phyloP scores from a whole-genome alignment of 2,888 invertebrate species.

The Drosophila ustulata region DNA sequence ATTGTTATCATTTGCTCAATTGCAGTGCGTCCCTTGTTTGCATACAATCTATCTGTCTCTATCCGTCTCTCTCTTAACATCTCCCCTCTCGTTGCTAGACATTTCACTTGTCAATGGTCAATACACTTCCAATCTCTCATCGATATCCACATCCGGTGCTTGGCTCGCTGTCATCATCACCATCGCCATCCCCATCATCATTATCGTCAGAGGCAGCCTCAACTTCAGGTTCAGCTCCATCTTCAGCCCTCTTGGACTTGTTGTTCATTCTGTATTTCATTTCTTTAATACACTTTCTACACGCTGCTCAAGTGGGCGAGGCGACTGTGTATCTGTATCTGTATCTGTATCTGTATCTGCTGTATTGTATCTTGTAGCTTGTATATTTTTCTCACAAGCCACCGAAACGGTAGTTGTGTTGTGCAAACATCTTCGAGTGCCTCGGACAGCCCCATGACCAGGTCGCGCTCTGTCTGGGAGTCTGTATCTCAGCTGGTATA shows the following conservation, averaged over 20 bases:
- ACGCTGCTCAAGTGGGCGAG: conserved; percentile 67
- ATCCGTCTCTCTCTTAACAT: conserved; percentile 3
- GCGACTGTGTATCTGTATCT: conserved; percentile 5
- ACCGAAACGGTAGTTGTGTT: conserved; percentile 79
- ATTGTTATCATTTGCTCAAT: conserved; percentile 55
- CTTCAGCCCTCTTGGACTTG: conserved; percentile 25
- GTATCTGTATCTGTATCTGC: conserved; percentile 9
- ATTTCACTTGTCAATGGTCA: conserved; percentile 64
- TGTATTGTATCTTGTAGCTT: conserved; percentile 32
- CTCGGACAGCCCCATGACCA: conserved; percentile 27
- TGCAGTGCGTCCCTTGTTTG: conserved; percentile 30
- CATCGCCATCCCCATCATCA: not conserved
- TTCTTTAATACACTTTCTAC: conserved; percentile 72
- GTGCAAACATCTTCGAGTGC: conserved; percentile 73
- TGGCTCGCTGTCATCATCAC: conserved; percentile 20
- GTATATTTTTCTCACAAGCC: conserved; percentile 77
- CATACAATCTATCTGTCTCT: conserved; percentile 21
- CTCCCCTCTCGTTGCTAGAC: conserved; percentile 17
- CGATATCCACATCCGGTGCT: conserved; percentile 65
- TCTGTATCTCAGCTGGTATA: conserved; percentile 20
- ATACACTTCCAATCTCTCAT: conserved; percentile 12
- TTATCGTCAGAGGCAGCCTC: not conserved
- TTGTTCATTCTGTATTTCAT: conserved; percentile 57
- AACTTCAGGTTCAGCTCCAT: not conserved
- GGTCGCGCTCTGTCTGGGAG: not conserved